Evolutionary conservation across 1,140 invertebrate species (phyloP).

Genomic region (Leptoteleia sp.): DNA sequence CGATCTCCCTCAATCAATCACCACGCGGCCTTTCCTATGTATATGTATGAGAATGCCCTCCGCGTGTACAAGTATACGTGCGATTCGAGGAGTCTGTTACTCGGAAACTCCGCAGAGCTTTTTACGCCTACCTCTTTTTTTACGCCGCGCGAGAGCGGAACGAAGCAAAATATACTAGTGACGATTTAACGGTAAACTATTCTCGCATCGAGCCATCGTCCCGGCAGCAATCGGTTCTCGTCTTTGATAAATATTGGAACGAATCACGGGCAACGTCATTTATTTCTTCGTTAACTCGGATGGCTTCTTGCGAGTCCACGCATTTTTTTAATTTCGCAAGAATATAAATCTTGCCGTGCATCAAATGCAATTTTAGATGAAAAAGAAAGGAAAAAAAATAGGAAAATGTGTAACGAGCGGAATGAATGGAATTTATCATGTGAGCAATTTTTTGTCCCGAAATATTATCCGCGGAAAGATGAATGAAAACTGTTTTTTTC

Average conservation of each 20-base stretch:
- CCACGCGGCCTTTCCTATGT: constrained; percentile 70
- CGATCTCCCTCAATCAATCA: constrained; percentile 80
- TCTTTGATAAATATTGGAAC: constrained; percentile 65
- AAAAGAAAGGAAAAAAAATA: too few relatives aligned
- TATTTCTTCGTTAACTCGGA: constrained; percentile 55
- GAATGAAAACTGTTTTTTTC: too few relatives aligned
- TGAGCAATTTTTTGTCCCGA: background rate
- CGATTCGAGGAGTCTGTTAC: constrained; percentile 54
- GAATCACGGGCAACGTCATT: constrained; percentile 50
- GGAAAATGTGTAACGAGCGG: constrained; percentile 4
- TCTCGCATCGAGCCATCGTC: constrained; percentile 47
- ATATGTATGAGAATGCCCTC: constrained; percentile 50
- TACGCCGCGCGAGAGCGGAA: constrained; percentile 55
- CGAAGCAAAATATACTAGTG: constrained; percentile 65
- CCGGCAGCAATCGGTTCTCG: constrained; percentile 27
- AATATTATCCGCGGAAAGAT: background rate
- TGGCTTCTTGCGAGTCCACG: constrained; percentile 15
- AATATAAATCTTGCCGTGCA: constrained; percentile 33
- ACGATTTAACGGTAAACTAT: constrained; percentile 68
- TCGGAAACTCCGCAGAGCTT: constrained; percentile 46
- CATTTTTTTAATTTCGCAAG: constrained; percentile 26
- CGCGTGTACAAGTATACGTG: constrained; percentile 39
- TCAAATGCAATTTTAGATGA: constrained; percentile 16
- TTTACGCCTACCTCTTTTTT: constrained; percentile 61
- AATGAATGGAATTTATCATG: background rate